Percentiles rank a stretch among this genome's conserved stretches.
These are phyloP conservation scores for Araneus ventricosus DNA, from an alignment of 1,140 invertebrate species.

Conservation along the genomic window DNA sequence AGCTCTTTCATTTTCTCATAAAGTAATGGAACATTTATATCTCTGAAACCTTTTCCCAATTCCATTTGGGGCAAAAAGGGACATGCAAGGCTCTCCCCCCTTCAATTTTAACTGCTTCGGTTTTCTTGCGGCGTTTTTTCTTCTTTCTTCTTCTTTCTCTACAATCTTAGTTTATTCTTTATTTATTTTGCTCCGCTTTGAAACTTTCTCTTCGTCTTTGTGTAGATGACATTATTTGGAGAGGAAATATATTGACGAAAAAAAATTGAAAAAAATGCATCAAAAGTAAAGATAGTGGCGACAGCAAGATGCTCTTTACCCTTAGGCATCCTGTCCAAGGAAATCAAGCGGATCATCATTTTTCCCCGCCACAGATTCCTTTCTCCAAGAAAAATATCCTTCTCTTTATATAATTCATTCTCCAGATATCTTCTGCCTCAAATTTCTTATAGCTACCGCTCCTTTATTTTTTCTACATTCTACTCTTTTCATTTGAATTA, in stretches of 20 bases:
- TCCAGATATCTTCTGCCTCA: slow-evolving; percentile 44
- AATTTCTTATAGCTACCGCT: slow-evolving; percentile 40
- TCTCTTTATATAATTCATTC: slow-evolving; percentile 73
- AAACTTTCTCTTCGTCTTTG: slow-evolving; percentile 75
- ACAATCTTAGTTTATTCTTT: slow-evolving; percentile 73
- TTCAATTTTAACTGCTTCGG: slow-evolving; percentile 75
- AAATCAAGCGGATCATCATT: slow-evolving; percentile 75
- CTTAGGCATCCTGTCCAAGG: slow-evolving; percentile 70
- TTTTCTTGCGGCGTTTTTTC: slow-evolving; percentile 73
- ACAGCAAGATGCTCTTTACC: slow-evolving; percentile 74
- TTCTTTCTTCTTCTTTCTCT: slow-evolving; percentile 35
- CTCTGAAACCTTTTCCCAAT: slow-evolving; percentile 74
- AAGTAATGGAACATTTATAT: slow-evolving; percentile 76
- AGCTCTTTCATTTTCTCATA: slow-evolving; percentile 76
- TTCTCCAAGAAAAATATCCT: slow-evolving; percentile 71
- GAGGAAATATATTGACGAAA: slow-evolving; percentile 75
- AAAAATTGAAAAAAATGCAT: slow-evolving; percentile 73
- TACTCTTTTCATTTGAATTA: slow-evolving; percentile 33
- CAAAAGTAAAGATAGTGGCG: slow-evolving; percentile 74
- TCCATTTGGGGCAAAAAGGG: slow-evolving; percentile 74
- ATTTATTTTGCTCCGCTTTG: slow-evolving; percentile 74
- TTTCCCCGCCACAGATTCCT: slow-evolving; percentile 71
- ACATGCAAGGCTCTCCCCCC: slow-evolving; percentile 36
- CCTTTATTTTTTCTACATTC: slow-evolving; percentile 9
- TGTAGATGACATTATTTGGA: slow-evolving; percentile 76